Conservation (phyloP, 2,888 invertebrate genomes). For the Lymantria dispar region DNA sequence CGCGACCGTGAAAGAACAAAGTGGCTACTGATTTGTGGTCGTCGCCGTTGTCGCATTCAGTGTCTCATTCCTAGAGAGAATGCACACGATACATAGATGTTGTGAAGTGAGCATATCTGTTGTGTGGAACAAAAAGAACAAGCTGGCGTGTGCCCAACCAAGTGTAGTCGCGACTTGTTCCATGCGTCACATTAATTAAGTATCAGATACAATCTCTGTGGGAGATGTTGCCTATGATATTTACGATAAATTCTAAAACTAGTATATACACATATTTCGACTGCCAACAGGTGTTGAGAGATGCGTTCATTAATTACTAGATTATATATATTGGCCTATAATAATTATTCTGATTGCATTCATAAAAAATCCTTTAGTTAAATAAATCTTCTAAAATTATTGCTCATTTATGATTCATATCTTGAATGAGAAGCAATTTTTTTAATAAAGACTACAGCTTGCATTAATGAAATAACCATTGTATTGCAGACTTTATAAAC, state of each 20-base stretch:
- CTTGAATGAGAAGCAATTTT: no score
- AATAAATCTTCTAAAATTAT: no score
- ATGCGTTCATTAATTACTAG: neutral
- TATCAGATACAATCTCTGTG: constrained; percentile 64
- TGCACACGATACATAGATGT: constrained; percentile 42
- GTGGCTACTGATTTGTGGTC: constrained; percentile 75
- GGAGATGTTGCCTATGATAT: constrained; percentile 41
- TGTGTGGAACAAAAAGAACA: constrained; percentile 65
- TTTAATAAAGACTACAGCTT: no score
- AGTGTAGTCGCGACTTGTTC: constrained; percentile 68
- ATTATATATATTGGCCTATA: neutral
- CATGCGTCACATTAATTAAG: constrained; percentile 75
- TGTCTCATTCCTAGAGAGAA: constrained; percentile 63
- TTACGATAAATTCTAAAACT: constrained; percentile 33
- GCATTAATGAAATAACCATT: no score
- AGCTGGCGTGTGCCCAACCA: constrained; percentile 71
- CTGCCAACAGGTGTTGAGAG: constrained; percentile 32
- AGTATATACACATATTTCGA: constrained; percentile 33
- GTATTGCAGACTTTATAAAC: no score
- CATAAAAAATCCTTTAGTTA: no score
- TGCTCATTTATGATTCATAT: no score
- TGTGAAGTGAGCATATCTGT: constrained; percentile 32
- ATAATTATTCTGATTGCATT: no score
- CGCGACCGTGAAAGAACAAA: constrained; percentile 70
- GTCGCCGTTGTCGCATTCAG: constrained; percentile 49